Evolutionary conservation across 2,113 vertebrate genomes (phyloP).

Genomic region (Eretmochelys imbricata): DNA sequence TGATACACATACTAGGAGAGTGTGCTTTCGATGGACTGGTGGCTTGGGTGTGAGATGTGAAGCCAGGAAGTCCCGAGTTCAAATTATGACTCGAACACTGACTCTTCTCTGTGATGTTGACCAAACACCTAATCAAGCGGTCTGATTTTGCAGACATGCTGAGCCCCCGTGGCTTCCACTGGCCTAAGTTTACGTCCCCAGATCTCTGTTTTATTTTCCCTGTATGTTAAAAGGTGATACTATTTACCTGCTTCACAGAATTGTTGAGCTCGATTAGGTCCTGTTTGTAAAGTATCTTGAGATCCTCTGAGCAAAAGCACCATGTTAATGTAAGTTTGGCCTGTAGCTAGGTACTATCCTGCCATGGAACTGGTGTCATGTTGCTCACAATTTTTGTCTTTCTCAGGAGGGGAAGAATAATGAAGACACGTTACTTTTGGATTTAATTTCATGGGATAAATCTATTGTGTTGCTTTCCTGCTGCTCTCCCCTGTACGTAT

Average conservation of each 20-base stretch:
- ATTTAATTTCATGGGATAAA: background rate
- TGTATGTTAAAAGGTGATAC: background rate
- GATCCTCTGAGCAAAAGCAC: background rate
- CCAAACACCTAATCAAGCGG: accelerated
- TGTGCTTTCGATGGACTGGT: background rate
- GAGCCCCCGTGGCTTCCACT: accelerated
- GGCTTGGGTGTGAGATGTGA: accelerated
- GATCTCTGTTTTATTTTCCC: background rate
- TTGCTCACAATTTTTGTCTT: background rate
- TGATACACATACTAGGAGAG: background rate
- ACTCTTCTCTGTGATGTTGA: accelerated
- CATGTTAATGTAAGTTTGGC: background rate
- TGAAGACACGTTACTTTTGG: background rate
- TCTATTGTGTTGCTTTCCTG: background rate
- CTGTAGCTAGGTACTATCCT: background rate
- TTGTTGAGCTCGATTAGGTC: accelerated
- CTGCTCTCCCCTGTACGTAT: background rate
- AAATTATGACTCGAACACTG: accelerated
- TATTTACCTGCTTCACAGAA: background rate
- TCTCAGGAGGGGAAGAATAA: background rate
- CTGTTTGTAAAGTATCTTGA: background rate
- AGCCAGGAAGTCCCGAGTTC: accelerated
- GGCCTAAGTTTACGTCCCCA: accelerated
- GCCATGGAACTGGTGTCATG: background rate
- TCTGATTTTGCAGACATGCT: accelerated